Base-by-base conservation (phyloP, 1,140 invertebrate species). In the Heliothis subflexa region DNA sequence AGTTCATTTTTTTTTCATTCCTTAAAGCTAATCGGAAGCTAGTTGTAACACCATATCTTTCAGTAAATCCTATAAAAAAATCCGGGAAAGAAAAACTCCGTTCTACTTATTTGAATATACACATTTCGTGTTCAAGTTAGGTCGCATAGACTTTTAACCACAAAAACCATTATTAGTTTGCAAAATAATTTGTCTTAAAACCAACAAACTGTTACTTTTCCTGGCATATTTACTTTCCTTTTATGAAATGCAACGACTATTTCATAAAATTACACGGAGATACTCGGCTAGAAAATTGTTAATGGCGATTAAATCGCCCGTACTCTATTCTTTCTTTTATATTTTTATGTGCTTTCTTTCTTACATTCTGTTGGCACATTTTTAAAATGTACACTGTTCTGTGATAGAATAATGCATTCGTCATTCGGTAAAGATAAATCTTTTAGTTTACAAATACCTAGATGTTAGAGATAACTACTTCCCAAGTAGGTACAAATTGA, bases 251-350 rank as follows among this genome's bases (percentile, higher is more conserved):
- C 61, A 64, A 40, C 33, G 16, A 47, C 11, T 47, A 18, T 47
- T 47, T 40, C n/a, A 64, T n/a, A 61, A 40, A 61, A n/a, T 40
- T 61, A 61, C 25, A 14, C 61, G 3, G 47, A 45, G 16, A 10
- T 40, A 18, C 33, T 64, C 33, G 9, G 61, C 9, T 4, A 64
- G 61, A 47, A 47, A 64, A 64, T 64, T 64, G 61, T n/a, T 64
- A 64, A 64, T 47, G 45, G 33, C 10, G n/a, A 45, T 21, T 12
- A 64, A 47, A 64, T 18, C n/a, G 40, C 12, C 40, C 45, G 10
- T 40, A 18, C 16, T 16, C n/a, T 16, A 21, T 61, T 62, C 61
- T 64, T 64, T 47, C 61, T 64, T 47, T 64, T 64, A 45, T 18
- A 47, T n/a, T 33, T 61, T 10, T 62, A 14, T 40, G 21, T 61